A percentile compares a stretch with the other conserved stretches of the same genome.
Conservation (phyloP, 2,797 vertebrate species). For the Ibycter americanus region DNA sequence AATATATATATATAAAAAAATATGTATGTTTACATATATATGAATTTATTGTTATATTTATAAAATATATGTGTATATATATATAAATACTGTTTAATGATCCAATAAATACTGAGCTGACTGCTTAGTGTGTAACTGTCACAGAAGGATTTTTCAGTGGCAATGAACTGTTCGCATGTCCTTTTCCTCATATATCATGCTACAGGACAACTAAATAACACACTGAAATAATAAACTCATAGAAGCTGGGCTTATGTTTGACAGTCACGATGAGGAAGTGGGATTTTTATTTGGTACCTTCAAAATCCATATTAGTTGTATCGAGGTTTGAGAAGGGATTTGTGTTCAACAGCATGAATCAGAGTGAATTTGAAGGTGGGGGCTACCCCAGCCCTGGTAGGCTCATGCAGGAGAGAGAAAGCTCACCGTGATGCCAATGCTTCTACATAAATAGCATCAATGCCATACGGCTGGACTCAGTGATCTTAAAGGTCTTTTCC, state of each 20-base stretch:
- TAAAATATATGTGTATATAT: too few species aligned
- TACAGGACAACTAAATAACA: not conserved
- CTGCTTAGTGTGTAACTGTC: not conserved
- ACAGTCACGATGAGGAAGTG: rapidly evolving
- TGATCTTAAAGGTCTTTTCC: not conserved
- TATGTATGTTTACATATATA: too few species aligned
- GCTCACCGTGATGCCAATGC: rapidly evolving
- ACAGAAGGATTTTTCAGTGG: not conserved
- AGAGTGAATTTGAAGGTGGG: not conserved
- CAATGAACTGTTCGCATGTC: not conserved
- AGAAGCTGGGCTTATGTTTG: rapidly evolving
- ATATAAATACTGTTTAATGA: not conserved
- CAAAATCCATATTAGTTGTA: rapidly evolving
- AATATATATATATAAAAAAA: too few species aligned
- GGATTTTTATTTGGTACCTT: not conserved
- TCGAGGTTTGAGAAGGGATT: not conserved
- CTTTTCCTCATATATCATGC: not conserved
- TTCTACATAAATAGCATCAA: rapidly evolving
- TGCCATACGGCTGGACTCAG: not conserved
- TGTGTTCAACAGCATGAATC: rapidly evolving
- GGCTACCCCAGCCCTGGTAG: not conserved
- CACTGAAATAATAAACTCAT: not conserved
- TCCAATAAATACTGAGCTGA: not conserved
- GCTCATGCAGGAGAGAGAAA: not conserved
- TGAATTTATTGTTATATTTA: too few species aligned